phyloP scores from a whole-genome alignment of 2,888 invertebrate species.

The Diplazon laetatorius region DNA sequence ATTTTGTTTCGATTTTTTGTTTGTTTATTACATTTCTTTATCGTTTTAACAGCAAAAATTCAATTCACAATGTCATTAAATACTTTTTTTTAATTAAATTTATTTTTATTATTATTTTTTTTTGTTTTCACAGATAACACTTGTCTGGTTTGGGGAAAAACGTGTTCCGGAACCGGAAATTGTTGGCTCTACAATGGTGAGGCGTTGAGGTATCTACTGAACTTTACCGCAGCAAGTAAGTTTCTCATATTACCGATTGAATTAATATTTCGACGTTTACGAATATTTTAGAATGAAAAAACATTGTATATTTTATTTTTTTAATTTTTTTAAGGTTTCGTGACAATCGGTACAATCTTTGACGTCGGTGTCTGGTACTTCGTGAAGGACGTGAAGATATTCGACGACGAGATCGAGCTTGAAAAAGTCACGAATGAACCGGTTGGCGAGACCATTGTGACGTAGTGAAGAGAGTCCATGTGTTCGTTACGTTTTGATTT shows the following conservation, averaged over 20 bases:
- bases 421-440: slow-evolving; percentile 80
- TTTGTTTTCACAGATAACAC: slow-evolving; percentile 84
- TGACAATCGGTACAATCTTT: slow-evolving; percentile 86
- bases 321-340: slow-evolving; percentile 82
- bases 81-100: no score
- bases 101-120: no score
- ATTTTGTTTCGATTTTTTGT: background rate
- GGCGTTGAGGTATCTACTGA: slow-evolving; percentile 86
- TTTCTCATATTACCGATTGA: slow-evolving; percentile 33
- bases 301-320: background rate
- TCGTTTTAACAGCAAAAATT: background rate
- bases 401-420: slow-evolving; percentile 86
- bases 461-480: slow-evolving; percentile 42
- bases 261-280: slow-evolving; percentile 17
- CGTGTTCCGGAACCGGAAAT: slow-evolving; percentile 88
- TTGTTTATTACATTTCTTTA: background rate
- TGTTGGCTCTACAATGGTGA: slow-evolving; percentile 90
- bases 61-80: no score
- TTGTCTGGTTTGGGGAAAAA: slow-evolving; percentile 90
- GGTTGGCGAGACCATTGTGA: slow-evolving; percentile 71
- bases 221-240: slow-evolving; percentile 86
- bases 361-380: slow-evolving; percentile 88
- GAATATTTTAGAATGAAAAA: background rate
- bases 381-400: slow-evolving; percentile 87
- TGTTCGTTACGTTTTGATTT: slow-evolving; percentile 17